Evolutionary conservation across 1,140 invertebrate genomes (phyloP), one percentile per base, ranked within the genome.

Genomic region (Diploscapter pachys): DNA sequence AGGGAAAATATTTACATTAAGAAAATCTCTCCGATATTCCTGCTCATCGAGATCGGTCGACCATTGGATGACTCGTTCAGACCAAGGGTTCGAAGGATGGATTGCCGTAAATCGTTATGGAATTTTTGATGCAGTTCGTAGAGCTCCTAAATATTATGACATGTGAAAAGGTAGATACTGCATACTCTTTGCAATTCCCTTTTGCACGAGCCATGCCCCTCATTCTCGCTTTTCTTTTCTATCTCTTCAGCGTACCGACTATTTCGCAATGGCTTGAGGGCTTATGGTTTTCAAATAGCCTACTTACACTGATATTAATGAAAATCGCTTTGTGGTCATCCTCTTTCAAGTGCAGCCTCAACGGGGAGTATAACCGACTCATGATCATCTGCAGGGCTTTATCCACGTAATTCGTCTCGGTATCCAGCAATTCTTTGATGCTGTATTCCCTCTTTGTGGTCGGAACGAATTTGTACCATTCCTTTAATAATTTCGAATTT

Each of bases 331-430:
- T 68, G 61, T 53, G 49, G n/a, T 81, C 77, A 4, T 76, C 64
- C 2, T 9, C 55, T 4, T 56, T 31, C 4, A 79, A 66, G 13
- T 69, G 51, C 3, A 48, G 61, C 49, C 50, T 72, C 62, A 80
- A 3, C 9, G 92, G 92, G 76, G 89, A 88, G 81, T 92, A 90
- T 81, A 94, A 95, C 85, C 92, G 90, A 73, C 90, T 90, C 70
- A 92, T 90, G 59, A 98, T 90, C 88, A 93, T 95, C 80, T 90
- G 90, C 13, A 99, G 88, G 56, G 96, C 95, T 53, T 78, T 66
- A 80, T 96, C 93, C 31, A 96, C 91, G 86, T 98, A 99, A 87
- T 98, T 98, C 76, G 91, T 92, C 87, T 99, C 96, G 0, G 96
- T 98, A 86, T 97, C 94, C 9, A 97, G 90, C 4, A 99, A 88